Evolutionary conservation across 2,797 vertebrate genomes (phyloP).

Genomic region (Brachyrhaphis roseni): DNA sequence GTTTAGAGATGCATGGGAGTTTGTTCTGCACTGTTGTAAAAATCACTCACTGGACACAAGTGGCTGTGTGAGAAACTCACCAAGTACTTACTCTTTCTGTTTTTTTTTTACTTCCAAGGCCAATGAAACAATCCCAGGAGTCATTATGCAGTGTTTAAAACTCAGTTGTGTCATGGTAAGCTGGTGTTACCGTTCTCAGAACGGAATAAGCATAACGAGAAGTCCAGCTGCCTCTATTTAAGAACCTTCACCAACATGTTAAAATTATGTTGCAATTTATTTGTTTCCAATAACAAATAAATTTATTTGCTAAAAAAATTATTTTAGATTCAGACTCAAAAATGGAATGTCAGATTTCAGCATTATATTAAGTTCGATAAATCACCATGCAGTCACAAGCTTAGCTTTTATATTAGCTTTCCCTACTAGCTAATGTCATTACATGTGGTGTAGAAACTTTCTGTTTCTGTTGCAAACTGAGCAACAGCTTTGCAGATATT

Average conservation of each 20-base stretch:
- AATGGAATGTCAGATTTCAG: neutral
- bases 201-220: neutral
- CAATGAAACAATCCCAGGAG: no score
- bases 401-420: neutral
- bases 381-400: neutral
- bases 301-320: neutral
- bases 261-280: neutral
- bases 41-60: neutral
- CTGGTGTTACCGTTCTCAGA: neutral
- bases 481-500: neutral
- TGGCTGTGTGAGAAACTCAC: neutral
- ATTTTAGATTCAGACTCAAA: neutral
- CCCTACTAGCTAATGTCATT: neutral
- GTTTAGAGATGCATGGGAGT: neutral
- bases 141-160: no score
- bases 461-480: neutral
- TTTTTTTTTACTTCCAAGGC: no score
- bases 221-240: neutral
- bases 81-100: no score
- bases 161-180: neutral
- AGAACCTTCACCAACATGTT: neutral
- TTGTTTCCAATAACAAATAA: neutral
- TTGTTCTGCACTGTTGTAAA: neutral
- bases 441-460: neutral
- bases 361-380: neutral